Conservation (phyloP, 2,113 vertebrate species). For the Lichenostomus cassidix region DNA sequence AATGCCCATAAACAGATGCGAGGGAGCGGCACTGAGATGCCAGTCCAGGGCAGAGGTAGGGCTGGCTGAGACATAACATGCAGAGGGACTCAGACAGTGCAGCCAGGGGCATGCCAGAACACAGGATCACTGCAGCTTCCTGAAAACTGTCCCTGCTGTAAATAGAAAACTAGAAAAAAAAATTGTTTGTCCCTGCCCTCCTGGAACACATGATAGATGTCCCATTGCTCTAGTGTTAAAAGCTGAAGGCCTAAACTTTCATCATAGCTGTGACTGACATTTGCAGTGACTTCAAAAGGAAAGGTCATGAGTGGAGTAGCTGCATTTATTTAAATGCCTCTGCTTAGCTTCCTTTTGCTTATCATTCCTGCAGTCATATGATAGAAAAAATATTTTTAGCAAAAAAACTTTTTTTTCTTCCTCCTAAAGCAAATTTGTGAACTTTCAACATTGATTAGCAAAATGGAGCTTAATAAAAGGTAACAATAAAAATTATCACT, state of each 20-base stretch:
- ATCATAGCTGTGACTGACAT: not conserved
- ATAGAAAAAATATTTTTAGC: not conserved
- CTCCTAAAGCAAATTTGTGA: not conserved
- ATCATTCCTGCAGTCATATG: not conserved
- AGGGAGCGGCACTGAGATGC: fast-evolving
- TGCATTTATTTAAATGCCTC: not conserved
- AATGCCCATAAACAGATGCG: fast-evolving
- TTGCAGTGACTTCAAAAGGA: not conserved
- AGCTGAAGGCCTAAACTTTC: not conserved
- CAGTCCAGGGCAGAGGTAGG: not conserved
- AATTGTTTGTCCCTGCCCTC: not conserved
- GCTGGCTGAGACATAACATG: not conserved
- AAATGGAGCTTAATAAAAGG: not conserved
- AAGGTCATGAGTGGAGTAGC: not conserved
- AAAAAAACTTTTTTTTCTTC: fast-evolving
- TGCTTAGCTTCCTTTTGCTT: conserved; percentile 15
- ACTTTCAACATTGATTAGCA: not conserved
- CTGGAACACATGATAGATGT: not conserved
- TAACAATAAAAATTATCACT: not conserved
- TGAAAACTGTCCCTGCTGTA: not conserved
- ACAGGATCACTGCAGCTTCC: not conserved
- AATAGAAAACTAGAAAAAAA: not conserved
- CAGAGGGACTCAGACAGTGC: not conserved
- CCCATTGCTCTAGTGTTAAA: not conserved
- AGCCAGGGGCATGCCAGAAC: not conserved